phyloP scores from a whole-genome alignment of 2,888 invertebrate species.

The Tridacna crocea region DNA sequence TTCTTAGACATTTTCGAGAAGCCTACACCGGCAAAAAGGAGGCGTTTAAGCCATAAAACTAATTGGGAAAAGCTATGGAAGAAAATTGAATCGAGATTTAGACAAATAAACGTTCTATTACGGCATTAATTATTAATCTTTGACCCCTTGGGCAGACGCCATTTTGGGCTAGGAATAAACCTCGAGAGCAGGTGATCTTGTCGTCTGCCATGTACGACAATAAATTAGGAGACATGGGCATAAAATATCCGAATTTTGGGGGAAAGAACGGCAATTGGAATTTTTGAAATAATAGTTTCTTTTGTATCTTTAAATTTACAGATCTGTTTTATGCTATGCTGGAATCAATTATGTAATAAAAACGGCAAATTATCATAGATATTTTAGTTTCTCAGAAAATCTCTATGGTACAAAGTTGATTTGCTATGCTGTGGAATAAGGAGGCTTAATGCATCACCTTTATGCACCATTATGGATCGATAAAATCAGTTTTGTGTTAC shows the following conservation, averaged over 20 bases:
- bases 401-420: too few relatives aligned
- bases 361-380: too few relatives aligned
- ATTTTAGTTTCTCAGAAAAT: too few relatives aligned
- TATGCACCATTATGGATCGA: too few relatives aligned
- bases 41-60: neutral
- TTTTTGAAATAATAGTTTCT: too few relatives aligned
- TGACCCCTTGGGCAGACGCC: conserved; percentile 17
- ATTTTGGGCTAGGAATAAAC: conserved; percentile 11
- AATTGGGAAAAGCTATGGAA: conserved; percentile 49
- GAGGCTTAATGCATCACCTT: too few relatives aligned
- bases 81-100: conserved; percentile 57
- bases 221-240: conserved; percentile 15
- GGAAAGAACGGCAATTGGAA: neutral
- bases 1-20: conserved; percentile 11
- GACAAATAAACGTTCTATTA: conserved; percentile 59
- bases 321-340: too few relatives aligned
- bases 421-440: too few relatives aligned
- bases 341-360: too few relatives aligned
- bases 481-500: too few relatives aligned
- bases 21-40: neutral
- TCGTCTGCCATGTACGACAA: conserved; percentile 13
- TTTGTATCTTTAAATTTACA: too few relatives aligned
- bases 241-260: conserved; percentile 6
- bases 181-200: conserved; percentile 11
- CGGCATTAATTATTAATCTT: conserved; percentile 41